Base-by-base conservation (phyloP, 2,888 invertebrate genomes). In the Hofmannophila pseudospretella region DNA sequence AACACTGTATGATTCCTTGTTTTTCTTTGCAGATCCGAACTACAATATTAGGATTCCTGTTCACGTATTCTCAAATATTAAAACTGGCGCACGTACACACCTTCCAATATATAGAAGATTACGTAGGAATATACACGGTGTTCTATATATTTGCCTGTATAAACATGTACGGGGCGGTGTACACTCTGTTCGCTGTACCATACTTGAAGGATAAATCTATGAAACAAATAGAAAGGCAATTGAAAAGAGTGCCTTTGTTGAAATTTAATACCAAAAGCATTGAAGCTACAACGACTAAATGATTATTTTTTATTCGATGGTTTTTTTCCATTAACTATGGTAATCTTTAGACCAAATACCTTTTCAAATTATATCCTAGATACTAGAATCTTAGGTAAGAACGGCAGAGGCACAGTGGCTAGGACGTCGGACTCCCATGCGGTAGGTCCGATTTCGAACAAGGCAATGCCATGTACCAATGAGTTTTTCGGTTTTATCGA, bases 11-110 rank as follows among this genome's bases (percentile, higher is more conserved):
- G n/a, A n/a, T n/a, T n/a, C n/a, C n/a, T n/a, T n/a, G n/a, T n/a
- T n/a, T n/a, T n/a, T n/a, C n/a, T 23, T 74, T 71, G 11, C 78
- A 85, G 84, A 65, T 81, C 7, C 59, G 81, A 16, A 61, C 77
- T 7, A 70, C 66, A 1, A 47, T 76, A 8, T 26, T 80, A 2
- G 68, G 65, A 1, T 32, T 65, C 0, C 40, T 80, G 1, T 77
- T 64, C 54, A 45, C 62, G 0, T 81, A 74, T 40, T 60, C 68
- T 0, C 75, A 81, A 51, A 38, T 76, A 3, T 41, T 82, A 1
- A 73, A 68, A 38, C 53, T 85, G 0, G 25, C 48, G 0, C 84
- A 81, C 45, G 51, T 76, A 42, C 69, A 75, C 44, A 65, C 73
- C 19, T 72, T 73, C 58, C 48, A 62, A 40, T 73, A 73, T 42